phyloP scores from a whole-genome alignment of 2,113 vertebrate genomes.

The Pangasianodon gigas region DNA sequence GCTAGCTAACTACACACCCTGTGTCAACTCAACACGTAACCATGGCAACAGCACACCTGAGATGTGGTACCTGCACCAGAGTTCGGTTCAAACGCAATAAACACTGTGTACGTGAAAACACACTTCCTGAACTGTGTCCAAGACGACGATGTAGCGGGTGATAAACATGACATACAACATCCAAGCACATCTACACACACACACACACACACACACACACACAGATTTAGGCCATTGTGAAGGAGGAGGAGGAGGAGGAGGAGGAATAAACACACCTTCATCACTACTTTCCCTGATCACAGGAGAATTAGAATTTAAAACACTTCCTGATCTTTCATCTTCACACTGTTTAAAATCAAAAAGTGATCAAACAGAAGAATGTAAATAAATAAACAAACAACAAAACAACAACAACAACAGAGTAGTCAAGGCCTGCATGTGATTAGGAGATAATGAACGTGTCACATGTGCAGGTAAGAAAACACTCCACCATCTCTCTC shows the following conservation, averaged over 20 bases:
- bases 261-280: constrained; percentile 48
- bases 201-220: constrained; percentile 35
- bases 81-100: neutral
- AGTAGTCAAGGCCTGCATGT: constrained; percentile 74
- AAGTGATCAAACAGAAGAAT: constrained; percentile 76
- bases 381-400: constrained; percentile 63
- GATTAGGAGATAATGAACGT: constrained; percentile 79
- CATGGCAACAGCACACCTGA: neutral
- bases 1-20: neutral
- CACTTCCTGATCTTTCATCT: constrained; percentile 76
- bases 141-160: neutral
- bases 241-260: neutral
- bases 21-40: neutral
- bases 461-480: constrained; percentile 78
- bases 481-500: constrained; percentile 13
- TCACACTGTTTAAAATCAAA: constrained; percentile 77
- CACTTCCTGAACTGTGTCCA: neutral
- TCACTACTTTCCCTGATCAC: constrained; percentile 61
- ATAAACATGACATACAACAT: neutral
- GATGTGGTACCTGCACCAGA: neutral
- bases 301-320: constrained; percentile 46
- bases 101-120: neutral
- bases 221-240: constrained; percentile 68
- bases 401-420: constrained; percentile 54
- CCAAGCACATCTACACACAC: neutral